Evolutionary conservation across 23 tunicate species (phyloP).

Genomic region (Trididemnum clinides): DNA sequence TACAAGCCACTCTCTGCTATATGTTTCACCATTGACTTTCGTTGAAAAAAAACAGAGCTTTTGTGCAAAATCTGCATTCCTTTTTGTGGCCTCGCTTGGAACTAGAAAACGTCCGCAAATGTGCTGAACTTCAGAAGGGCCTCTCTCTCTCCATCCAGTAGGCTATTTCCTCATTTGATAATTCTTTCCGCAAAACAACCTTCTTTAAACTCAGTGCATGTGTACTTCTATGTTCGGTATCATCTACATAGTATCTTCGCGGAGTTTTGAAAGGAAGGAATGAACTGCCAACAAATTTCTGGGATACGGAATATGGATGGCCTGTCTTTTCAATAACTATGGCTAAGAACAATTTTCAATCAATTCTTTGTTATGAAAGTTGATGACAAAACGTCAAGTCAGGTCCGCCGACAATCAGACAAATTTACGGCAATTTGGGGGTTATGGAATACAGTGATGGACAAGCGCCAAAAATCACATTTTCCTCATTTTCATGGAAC

Average conservation of each 20-base stretch:
- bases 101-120: neutral
- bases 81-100: neutral
- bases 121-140: no score
- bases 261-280: neutral
- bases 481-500: no score
- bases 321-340: neutral
- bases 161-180: no score
- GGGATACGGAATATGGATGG: neutral
- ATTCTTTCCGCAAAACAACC: no score
- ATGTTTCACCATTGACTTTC: no score
- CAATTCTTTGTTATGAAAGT: neutral
- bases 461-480: no score
- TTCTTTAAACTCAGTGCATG: no score
- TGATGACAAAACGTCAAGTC: neutral
- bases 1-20: no score
- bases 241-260: neutral
- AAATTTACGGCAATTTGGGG: neutral
- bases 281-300: slow-evolving; percentile 18
- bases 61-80: neutral
- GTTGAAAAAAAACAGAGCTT: neutral
- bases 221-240: neutral
- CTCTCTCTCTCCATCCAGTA: no score
- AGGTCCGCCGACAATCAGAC: neutral
- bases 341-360: slow-evolving; percentile 4
- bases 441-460: slow-evolving; percentile 10